phyloP scores from a whole-genome alignment of 2,797 vertebrate species.

The Onychomys arenicola region DNA sequence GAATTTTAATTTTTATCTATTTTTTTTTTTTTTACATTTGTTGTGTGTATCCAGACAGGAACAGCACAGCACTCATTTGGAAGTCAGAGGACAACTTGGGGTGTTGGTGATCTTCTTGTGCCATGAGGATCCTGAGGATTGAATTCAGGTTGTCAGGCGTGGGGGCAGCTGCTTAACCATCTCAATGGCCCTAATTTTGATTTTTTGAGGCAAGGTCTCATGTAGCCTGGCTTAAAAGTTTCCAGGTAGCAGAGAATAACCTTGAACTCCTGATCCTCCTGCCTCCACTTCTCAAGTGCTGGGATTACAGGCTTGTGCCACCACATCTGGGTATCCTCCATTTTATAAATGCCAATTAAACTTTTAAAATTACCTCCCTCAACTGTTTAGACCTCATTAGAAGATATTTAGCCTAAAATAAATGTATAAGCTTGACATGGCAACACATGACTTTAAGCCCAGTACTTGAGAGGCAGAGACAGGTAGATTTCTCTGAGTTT shows the following conservation, averaged over 20 bases:
- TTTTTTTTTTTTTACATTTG: neutral
- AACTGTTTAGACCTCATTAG: neutral
- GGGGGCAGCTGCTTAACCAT: neutral
- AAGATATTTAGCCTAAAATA: conserved; percentile 19
- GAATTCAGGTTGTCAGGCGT: neutral
- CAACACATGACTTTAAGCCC: neutral
- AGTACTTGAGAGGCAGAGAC: neutral
- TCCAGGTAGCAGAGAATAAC: neutral
- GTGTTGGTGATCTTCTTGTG: neutral
- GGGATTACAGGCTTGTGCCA: neutral
- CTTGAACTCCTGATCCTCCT: neutral
- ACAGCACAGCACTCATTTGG: neutral
- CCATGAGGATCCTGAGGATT: neutral
- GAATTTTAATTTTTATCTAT: neutral
- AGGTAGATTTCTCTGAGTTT: neutral
- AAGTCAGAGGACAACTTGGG: neutral
- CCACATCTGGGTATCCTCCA: neutral
- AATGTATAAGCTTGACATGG: neutral
- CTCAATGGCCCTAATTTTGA: neutral
- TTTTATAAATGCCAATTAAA: conserved; percentile 48
- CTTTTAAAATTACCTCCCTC: conserved; percentile 50
- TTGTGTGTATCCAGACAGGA: neutral
- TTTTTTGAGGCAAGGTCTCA: neutral
- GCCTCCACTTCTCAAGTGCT: neutral
- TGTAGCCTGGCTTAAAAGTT: neutral